Conservation (phyloP, 1,140 invertebrate species). For the Drosophila trapezifrons region DNA sequence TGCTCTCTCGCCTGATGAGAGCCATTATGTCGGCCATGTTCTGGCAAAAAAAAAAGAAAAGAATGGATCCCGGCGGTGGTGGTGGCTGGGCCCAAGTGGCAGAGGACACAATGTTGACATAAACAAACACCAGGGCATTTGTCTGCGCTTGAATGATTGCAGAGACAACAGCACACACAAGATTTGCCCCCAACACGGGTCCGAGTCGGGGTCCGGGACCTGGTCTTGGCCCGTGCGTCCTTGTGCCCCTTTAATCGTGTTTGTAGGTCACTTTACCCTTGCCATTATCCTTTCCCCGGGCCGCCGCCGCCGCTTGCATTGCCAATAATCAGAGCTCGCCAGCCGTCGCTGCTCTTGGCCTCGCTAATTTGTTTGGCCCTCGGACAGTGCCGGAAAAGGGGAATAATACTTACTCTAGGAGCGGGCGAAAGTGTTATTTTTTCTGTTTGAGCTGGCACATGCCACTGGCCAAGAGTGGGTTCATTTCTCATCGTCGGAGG, state of each 20-base stretch:
- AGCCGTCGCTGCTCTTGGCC: conserved; percentile 17
- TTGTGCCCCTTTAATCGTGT: conserved; percentile 41
- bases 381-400: conserved; percentile 17
- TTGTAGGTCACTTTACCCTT: conserved; percentile 47
- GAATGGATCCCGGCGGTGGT: neutral
- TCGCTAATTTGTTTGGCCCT: conserved; percentile 52
- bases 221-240: conserved; percentile 22
- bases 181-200: conserved; percentile 17
- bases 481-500: conserved; percentile 62
- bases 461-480: conserved; percentile 9
- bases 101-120: conserved; percentile 67
- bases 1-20: conserved; percentile 48
- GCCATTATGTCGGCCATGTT: conserved; percentile 42
- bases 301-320: too few relatives aligned
- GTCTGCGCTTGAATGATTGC: conserved; percentile 70
- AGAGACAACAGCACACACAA: conserved; percentile 40
- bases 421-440: conserved; percentile 42
- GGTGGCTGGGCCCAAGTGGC: conserved; percentile 43
- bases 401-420: neutral
- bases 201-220: conserved; percentile 4
- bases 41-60: conserved; percentile 1
- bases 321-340: conserved; percentile 47
- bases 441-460: conserved; percentile 34
- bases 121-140: conserved; percentile 70
- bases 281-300: conserved; percentile 25